phyloP scores from a whole-genome alignment of 2,113 vertebrate species.

The Amazona guildingii region DNA sequence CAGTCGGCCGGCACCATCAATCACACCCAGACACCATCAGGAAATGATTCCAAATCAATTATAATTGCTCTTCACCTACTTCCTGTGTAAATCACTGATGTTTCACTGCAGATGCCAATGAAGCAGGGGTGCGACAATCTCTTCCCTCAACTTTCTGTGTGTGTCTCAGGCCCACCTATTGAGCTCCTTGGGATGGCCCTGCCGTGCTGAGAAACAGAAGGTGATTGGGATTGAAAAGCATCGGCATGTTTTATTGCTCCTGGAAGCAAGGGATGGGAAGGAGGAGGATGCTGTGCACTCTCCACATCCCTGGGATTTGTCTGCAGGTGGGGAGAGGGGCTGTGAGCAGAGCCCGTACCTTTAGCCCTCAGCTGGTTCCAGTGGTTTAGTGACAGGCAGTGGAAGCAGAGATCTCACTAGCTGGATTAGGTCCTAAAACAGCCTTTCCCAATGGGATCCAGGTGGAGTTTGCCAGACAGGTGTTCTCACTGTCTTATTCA shows the following conservation, averaged over 20 bases:
- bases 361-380: background rate
- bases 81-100: slow-evolving; percentile 65
- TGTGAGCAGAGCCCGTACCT: background rate
- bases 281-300: background rate
- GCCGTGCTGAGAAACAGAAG: background rate
- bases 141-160: slow-evolving; percentile 23
- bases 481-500: background rate
- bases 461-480: background rate
- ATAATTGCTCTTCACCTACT: slow-evolving; percentile 72
- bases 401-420: background rate
- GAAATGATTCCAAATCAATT: slow-evolving; percentile 74
- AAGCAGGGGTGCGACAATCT: background rate
- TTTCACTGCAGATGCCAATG: slow-evolving; percentile 45
- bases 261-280: background rate
- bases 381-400: background rate
- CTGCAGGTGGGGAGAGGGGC: background rate
- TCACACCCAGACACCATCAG: slow-evolving; percentile 59
- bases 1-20: slow-evolving; percentile 49
- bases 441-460: background rate
- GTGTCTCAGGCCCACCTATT: background rate
- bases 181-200: background rate
- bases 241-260: background rate
- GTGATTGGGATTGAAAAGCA: background rate
- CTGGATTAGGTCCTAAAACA: background rate
- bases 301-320: background rate